Percentiles rank a stretch among this genome's conserved stretches.
These are phyloP conservation scores for Elephantulus edwardii DNA, from an alignment of 2,113 vertebrate genomes.

Conservation along the genomic window DNA sequence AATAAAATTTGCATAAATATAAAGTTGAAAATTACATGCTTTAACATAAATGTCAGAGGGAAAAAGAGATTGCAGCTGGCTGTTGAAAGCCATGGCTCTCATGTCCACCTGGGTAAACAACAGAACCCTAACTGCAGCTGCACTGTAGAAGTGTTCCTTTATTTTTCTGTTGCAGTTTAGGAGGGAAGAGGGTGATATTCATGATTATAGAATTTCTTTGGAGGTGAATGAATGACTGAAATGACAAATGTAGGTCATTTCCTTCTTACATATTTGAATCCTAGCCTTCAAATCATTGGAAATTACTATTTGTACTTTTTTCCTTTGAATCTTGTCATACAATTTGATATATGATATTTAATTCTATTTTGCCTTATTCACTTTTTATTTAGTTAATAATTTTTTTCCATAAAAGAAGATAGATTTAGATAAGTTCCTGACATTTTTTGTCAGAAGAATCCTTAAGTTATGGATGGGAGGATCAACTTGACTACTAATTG, in stretches of 20 bases:
- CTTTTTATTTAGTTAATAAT: background rate
- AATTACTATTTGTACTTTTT: background rate
- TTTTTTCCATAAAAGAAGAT: conserved; percentile 11
- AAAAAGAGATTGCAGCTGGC: conserved; percentile 46
- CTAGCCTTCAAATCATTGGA: background rate
- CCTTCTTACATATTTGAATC: background rate
- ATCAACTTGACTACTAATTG: no score
- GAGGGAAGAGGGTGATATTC: background rate
- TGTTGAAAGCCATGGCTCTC: conserved; percentile 32
- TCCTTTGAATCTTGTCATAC: conserved; percentile 12
- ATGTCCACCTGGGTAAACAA: conserved; percentile 46
- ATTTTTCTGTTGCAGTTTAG: conserved; percentile 49
- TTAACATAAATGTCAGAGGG: conserved; percentile 43
- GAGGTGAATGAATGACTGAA: conserved; percentile 11
- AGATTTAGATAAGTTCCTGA: background rate
- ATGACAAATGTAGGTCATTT: conserved; percentile 16
- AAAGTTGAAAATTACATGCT: conserved; percentile 57
- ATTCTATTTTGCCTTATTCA: background rate
- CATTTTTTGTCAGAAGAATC: background rate
- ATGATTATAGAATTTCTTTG: conserved; percentile 53
- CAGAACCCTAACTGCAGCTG: background rate
- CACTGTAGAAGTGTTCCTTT: conserved; percentile 8
- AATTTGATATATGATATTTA: background rate
- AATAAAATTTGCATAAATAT: conserved; percentile 68
- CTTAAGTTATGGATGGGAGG: no score